Base-by-base conservation (phyloP, 2,888 invertebrate species). In the Caenorhabditis plicata region DNA sequence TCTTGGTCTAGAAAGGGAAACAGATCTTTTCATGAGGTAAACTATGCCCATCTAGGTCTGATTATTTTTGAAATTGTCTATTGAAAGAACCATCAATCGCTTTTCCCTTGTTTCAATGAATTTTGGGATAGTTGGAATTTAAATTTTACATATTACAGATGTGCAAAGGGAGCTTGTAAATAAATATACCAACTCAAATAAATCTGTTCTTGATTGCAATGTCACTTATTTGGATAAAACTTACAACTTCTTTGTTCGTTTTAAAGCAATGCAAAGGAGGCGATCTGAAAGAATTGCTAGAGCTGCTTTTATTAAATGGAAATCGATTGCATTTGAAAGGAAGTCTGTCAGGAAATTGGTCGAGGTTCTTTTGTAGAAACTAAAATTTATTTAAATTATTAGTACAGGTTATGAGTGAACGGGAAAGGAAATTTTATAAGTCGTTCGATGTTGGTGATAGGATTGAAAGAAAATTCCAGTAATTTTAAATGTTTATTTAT, bases 381-480 rank as follows among this genome's bases (percentile, higher is more conserved):
- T n/a, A n/a, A n/a, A n/a, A n/a, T n/a, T n/a, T n/a, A n/a, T n/a
- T n/a, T n/a, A n/a, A n/a, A n/a, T n/a, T n/a, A n/a, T n/a, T n/a
- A n/a, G n/a, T n/a, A n/a, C n/a, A n/a, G n/a, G n/a, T n/a, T n/a
- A n/a, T n/a, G n/a, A n/a, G n/a, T n/a, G n/a, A n/a, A 27, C 35
- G 48, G 26, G 52, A 58, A 15, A 39, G 41, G 3, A 39, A 40
- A 19, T 58, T 58, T 22, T 49, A 35, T 32, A n/a, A 33, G 25
- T 31, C 43, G 13, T 58, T 58, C 25, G 26, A 43, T 5, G 26
- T 44, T 4, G 15, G 29, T 15, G 26, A 31, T 0, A 4, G 11
- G 11, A 20, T 54, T 4, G 48, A 54, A 17, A 48, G 48, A 8
- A 27, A 40, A 11, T 54, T 31, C 39, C 43, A 48, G n/a, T n/a